Evolutionary conservation across 2,113 vertebrate species (phyloP), one percentile per base, ranked within the genome.

Genomic region (Plotosus lineatus): DNA sequence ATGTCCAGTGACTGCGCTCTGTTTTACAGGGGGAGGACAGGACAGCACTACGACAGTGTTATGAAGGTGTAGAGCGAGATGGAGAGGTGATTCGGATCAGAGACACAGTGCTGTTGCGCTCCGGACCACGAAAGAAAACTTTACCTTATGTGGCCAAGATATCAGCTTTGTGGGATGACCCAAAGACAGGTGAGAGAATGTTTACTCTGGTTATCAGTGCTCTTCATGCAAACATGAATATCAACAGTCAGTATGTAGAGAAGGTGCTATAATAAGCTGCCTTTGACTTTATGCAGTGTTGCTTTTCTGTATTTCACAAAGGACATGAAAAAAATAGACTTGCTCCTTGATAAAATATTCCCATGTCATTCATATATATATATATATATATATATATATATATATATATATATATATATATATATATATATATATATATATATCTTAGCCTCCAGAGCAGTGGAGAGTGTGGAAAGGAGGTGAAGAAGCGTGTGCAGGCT

Each of bases 101-200:
- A 60, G 98, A 99, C 87, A 98, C 97, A 0, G 97, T 99, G 88
- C 94, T 99, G 76, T 90, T 99, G 69, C 95, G 97, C 83, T 99
- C 98, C 0, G 97, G 97, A 65, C 98, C 97, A 21, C 93, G 96
- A 75, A 99, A 98, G 94, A 99, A 98, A 11, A 96, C 97, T 3
- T 96, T 97, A 88, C 98, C 98, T 1, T 99, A 98, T 0, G 97
- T 99, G 42, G 98, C 98, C 63, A 99, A 99, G 91, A 98, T 99
- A 87, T 99, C 98, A 0, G 94, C 97, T 0, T 94, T 99, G 84
- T 99, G 98, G 98, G 96, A 98, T 84, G 97, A 99, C 83, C 97
- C 97, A 10, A 97, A 98, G 88, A 96, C 97, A 92, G 98, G 98
- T 99, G 92, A 78, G 81, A 53, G 9, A 51, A 36, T 10, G 23